phyloP scores from a whole-genome alignment of 1,140 invertebrate genomes.

The Hylaeus volcanicus region DNA sequence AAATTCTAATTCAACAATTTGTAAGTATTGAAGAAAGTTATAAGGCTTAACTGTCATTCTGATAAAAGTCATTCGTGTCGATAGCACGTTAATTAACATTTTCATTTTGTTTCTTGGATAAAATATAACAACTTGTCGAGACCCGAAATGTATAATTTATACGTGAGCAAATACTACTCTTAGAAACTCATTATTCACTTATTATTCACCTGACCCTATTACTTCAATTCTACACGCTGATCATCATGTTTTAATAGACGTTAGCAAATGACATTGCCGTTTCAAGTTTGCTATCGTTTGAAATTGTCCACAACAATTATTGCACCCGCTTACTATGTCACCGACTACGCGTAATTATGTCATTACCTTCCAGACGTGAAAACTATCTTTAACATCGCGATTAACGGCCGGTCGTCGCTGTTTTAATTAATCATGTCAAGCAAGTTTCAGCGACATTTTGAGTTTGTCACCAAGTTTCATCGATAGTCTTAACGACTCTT shows the following conservation, averaged over 20 bases:
- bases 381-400: not conserved
- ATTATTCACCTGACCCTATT: not conserved
- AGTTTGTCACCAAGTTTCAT: not conserved
- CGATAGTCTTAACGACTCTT: not conserved
- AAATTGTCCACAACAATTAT: not conserved
- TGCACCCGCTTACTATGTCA: not conserved
- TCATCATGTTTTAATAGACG: not conserved
- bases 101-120: too few species aligned
- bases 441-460: not conserved
- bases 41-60: too few species aligned
- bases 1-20: too few species aligned
- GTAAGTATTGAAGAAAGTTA: too few species aligned
- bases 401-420: not conserved
- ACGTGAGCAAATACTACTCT: too few species aligned
- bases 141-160: too few species aligned
- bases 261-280: not conserved
- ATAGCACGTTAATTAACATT: too few species aligned
- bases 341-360: not conserved
- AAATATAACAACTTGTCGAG: too few species aligned
- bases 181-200: not conserved
- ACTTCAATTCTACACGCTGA: not conserved
- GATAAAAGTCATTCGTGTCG: too few species aligned
- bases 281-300: not conserved
- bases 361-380: not conserved
- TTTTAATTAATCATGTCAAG: slow-evolving; percentile 5